Evolutionary conservation across 2,888 invertebrate genomes (phyloP).

Genomic region (Spatulosminthurus flaviceps): DNA sequence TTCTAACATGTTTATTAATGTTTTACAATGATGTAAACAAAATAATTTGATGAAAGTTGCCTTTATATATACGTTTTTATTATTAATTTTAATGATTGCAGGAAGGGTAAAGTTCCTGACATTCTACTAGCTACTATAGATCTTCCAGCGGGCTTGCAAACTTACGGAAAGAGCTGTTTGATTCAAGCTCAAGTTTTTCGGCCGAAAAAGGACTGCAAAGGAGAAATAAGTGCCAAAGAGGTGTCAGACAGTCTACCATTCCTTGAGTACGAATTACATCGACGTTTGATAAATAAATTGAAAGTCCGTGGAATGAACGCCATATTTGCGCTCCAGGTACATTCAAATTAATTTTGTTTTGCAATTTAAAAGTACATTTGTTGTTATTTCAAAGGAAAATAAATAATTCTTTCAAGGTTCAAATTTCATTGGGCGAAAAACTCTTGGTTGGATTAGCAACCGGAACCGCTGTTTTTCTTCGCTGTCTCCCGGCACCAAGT

Average conservation of each 20-base stretch:
- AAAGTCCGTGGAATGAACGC: conserved; percentile 95
- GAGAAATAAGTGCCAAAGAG: conserved; percentile 89
- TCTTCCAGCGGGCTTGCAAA: conserved; percentile 78
- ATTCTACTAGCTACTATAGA: conserved; percentile 90
- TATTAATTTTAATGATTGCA: conserved; percentile 65
- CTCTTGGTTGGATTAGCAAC: conserved; percentile 88
- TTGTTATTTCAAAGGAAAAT: conserved; percentile 31
- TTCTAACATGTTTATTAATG: too few species aligned
- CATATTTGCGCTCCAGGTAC: conserved; percentile 82
- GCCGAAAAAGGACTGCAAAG: conserved; percentile 79
- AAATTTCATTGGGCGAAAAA: conserved; percentile 85
- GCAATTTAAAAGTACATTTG: too few species aligned
- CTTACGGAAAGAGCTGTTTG: conserved; percentile 76
- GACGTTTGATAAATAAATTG: conserved; percentile 87
- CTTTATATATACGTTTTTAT: background rate
- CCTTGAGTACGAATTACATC: conserved; percentile 93
- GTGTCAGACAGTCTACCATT: conserved; percentile 95
- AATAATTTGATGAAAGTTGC: background rate
- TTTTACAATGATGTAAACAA: too few species aligned
- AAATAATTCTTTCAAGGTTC: conserved; percentile 68
- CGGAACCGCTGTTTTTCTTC: conserved; percentile 83
- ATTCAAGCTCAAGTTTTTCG: conserved; percentile 81
- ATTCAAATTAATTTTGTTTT: conserved; percentile 18
- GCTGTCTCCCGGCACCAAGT: conserved; percentile 79
- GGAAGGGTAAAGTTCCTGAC: conserved; percentile 87